Conservation (phyloP, 2,113 vertebrate species). For the Archocentrus centrarchus region DNA sequence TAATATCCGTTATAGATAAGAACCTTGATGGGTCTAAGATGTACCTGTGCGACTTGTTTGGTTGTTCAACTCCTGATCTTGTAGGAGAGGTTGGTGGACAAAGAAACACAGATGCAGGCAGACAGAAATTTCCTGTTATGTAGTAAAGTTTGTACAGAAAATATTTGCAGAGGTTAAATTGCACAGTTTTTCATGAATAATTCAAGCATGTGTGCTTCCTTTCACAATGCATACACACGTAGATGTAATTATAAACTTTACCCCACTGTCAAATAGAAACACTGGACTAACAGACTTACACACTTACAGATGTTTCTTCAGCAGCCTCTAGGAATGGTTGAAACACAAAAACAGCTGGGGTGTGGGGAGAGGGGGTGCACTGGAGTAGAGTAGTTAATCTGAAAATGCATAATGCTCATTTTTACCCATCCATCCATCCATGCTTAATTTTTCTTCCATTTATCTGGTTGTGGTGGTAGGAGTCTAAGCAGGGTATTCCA, state of each 20-base stretch:
- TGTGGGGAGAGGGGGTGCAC: rapidly evolving
- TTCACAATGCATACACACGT: no score
- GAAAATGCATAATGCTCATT: no score
- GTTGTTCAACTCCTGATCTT: not conserved
- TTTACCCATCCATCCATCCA: no score
- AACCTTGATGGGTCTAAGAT: not conserved
- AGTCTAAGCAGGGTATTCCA: rapidly evolving
- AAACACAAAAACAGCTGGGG: no score
- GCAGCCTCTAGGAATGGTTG: not conserved
- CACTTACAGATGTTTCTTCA: not conserved
- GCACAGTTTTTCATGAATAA: not conserved
- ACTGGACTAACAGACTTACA: not conserved
- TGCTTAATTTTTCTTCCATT: not conserved
- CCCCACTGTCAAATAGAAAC: not conserved
- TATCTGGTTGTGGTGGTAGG: not conserved
- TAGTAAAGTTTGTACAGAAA: not conserved
- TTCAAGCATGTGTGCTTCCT: not conserved
- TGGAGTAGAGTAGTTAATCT: not conserved
- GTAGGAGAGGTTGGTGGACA: not conserved
- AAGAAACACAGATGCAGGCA: not conserved
- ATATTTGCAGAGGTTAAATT: not conserved
- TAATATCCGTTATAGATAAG: not conserved
- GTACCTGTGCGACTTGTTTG: not conserved
- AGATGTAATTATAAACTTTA: no score
- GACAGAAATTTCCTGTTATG: not conserved